A percentile compares a stretch with the other conserved stretches of the same genome.
Conservation (phyloP, 1,140 invertebrate genomes). For the Mycetomoellerius zeteki region DNA sequence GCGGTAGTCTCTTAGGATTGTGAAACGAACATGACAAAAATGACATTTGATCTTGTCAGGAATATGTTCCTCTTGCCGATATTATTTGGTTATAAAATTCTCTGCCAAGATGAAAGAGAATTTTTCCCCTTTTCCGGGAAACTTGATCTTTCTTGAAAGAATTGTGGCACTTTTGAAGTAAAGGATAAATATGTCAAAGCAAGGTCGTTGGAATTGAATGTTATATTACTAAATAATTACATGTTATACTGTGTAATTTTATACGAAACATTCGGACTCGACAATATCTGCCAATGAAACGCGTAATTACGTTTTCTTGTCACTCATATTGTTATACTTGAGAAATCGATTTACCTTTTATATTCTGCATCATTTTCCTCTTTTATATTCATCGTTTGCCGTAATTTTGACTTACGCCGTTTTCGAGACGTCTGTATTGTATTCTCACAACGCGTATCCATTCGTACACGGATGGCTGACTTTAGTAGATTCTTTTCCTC, state of each 20-base stretch:
- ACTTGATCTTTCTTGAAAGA: too few species aligned
- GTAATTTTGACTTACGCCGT: not conserved
- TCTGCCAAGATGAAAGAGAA: too few species aligned
- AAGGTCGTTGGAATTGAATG: too few species aligned
- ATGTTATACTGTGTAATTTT: constrained; percentile 46
- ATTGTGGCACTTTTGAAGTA: too few species aligned
- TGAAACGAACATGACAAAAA: too few species aligned
- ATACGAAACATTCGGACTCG: constrained; percentile 33
- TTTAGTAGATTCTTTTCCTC: constrained; percentile 17
- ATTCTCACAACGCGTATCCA: not conserved
- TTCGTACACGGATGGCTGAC: constrained; percentile 26
- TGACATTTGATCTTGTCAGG: too few species aligned
- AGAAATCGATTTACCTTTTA: constrained; percentile 12
- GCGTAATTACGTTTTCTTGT: constrained; percentile 37
- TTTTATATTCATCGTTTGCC: not conserved
- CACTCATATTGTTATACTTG: not conserved
- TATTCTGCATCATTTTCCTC: not conserved
- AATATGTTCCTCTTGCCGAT: too few species aligned
- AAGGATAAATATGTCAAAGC: too few species aligned
- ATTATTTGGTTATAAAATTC: too few species aligned
- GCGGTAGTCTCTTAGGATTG: too few species aligned
- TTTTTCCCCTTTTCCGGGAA: too few species aligned
- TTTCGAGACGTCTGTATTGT: not conserved
- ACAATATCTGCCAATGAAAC: constrained; percentile 27
- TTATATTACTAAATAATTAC: too few species aligned